A percentile compares a stretch with the other conserved stretches of the same genome.
Evolutionary conservation across 37 sponge, comb jelly and placozoan genomes (phyloP).

Genomic region (Bolinopsis microptera): DNA sequence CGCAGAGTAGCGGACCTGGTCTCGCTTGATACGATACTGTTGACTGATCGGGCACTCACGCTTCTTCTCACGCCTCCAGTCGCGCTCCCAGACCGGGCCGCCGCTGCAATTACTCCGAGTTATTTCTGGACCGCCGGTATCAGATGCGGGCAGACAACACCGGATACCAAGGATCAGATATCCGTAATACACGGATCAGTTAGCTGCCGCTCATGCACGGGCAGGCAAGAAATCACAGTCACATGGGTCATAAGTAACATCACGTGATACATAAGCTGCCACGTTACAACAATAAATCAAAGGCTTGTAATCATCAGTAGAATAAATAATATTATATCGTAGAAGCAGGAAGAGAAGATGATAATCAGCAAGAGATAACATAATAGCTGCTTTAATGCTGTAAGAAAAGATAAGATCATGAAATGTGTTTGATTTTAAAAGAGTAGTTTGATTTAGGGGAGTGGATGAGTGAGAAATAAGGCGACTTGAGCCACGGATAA

Average conservation of each 20-base stretch:
- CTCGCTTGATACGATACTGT: conserved; percentile 5
- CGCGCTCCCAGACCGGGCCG: background rate
- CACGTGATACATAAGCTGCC: too few relatives aligned
- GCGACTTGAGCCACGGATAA: background rate
- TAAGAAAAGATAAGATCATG: background rate
- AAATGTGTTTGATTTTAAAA: background rate
- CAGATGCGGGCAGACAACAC: too few relatives aligned
- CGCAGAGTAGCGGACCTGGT: conserved; percentile 6
- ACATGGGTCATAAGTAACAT: too few relatives aligned
- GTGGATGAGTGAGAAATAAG: background rate
- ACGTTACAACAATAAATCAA: background rate
- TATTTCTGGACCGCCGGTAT: background rate
- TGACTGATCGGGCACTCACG: conserved; percentile 12
- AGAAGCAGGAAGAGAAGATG: background rate
- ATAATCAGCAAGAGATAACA: conserved; percentile 7
- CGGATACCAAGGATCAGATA: background rate
- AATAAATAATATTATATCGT: background rate
- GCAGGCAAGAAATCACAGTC: background rate
- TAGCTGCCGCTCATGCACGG: too few relatives aligned
- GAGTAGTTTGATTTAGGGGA: background rate
- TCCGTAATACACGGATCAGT: too few relatives aligned
- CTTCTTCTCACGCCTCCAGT: background rate
- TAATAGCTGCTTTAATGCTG: background rate
- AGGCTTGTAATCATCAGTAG: background rate
- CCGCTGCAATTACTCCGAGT: background rate